Percentiles rank a stretch among this genome's conserved stretches.
Evolutionary conservation across 1,140 invertebrate species (phyloP).

Genomic region (Drosophila burlai): DNA sequence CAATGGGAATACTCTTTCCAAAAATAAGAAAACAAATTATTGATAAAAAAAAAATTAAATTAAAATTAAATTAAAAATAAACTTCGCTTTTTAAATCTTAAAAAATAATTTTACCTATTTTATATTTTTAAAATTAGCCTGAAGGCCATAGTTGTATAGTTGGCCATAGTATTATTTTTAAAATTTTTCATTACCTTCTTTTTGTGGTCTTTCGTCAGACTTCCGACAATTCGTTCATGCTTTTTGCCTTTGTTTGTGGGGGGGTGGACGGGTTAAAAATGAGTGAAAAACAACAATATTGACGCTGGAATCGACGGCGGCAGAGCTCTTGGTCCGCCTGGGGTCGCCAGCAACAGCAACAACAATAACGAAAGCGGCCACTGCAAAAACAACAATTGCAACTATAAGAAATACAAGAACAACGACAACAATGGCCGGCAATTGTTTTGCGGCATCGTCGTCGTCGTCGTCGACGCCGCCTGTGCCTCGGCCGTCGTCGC

Average conservation of each 20-base stretch:
- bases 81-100: too few relatives aligned
- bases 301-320: conserved; percentile 22
- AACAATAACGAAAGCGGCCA: neutral
- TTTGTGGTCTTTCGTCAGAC: too few relatives aligned
- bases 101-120: neutral
- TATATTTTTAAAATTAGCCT: neutral
- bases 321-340: conserved; percentile 19
- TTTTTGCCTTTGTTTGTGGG: neutral
- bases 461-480: neutral
- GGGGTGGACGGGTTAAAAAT: conserved; percentile 19
- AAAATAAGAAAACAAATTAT: neutral
- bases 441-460: conserved; percentile 66
- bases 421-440: conserved; percentile 74
- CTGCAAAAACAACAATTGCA: conserved; percentile 17
- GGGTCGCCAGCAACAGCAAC: too few relatives aligned
- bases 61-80: too few relatives aligned
- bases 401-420: conserved; percentile 18
- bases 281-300: conserved; percentile 43
- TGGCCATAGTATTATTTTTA: too few relatives aligned
- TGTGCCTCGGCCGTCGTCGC: conserved; percentile 8
- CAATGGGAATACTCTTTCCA: conserved; percentile 3
- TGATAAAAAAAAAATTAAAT: too few relatives aligned
- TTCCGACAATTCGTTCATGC: conserved; percentile 18
- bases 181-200: too few relatives aligned
- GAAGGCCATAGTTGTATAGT: too few relatives aligned